A percentile compares a stretch with the other conserved stretches of the same genome.
These are phyloP conservation scores for Camponotus floridanus DNA, from an alignment of 1,140 invertebrate species.

Conservation along the genomic window DNA sequence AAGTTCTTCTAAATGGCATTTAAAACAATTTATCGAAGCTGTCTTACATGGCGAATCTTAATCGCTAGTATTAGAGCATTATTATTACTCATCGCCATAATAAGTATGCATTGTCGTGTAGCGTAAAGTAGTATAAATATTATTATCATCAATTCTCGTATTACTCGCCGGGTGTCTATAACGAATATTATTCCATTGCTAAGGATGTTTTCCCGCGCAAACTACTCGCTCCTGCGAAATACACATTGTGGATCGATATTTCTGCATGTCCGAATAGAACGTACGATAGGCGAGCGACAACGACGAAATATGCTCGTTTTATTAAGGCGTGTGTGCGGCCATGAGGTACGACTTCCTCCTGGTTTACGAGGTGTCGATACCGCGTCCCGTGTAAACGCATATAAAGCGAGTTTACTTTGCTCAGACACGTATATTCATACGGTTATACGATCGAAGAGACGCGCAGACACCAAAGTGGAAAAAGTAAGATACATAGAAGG, in stretches of 20 bases:
- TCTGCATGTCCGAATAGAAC: conserved; percentile 28
- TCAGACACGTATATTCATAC: background rate
- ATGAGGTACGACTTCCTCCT: conserved; percentile 72
- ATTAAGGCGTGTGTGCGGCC: conserved; percentile 63
- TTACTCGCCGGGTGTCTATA: background rate
- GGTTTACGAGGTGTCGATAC: conserved; percentile 75
- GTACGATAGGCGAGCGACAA: conserved; percentile 38
- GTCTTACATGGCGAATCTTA: background rate
- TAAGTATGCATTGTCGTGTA: background rate
- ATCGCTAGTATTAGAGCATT: background rate
- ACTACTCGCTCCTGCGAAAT: background rate
- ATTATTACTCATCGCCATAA: background rate
- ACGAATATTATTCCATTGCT: conserved; percentile 25
- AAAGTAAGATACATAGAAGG: conserved; percentile 49
- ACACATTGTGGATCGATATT: conserved; percentile 61
- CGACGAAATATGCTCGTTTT: conserved; percentile 67
- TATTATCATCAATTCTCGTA: conserved; percentile 1
- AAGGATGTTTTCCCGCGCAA: conserved; percentile 34
- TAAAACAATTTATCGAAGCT: background rate
- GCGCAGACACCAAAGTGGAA: conserved; percentile 12
- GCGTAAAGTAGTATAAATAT: conserved; percentile 19
- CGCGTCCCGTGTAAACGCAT: conserved; percentile 67
- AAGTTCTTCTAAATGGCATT: background rate
- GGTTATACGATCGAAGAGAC: conserved; percentile 50
- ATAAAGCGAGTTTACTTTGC: conserved; percentile 68